Percentiles rank a stretch among this genome's conserved stretches.
These are phyloP conservation scores for Erythrocercus mccallii DNA, from an alignment of 2,113 vertebrate species.

Conservation along the genomic window DNA sequence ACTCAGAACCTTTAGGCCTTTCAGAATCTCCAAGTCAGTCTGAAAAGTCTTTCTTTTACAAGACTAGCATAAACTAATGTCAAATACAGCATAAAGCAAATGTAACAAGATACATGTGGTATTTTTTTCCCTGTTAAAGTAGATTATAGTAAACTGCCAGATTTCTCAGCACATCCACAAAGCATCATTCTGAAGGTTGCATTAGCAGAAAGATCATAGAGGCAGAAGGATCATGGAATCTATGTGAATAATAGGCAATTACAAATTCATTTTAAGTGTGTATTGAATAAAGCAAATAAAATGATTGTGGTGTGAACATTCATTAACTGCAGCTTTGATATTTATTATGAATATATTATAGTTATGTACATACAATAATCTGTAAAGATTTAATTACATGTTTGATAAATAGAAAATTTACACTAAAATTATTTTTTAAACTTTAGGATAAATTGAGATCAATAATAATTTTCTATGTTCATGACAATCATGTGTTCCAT, in stretches of 20 bases:
- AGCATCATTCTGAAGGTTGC: not conserved
- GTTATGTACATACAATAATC: not conserved
- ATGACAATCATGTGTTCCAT: not conserved
- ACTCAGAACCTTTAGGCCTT: not conserved
- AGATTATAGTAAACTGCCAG: not conserved
- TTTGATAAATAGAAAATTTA: constrained; percentile 10
- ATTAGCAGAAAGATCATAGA: constrained; percentile 9
- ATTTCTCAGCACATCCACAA: not conserved
- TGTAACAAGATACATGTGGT: not conserved
- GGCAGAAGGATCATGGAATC: constrained; percentile 26
- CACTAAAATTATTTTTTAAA: not conserved
- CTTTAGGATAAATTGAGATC: not conserved
- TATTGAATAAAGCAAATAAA: constrained; percentile 18
- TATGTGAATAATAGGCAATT: constrained; percentile 55
- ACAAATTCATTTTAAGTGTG: constrained; percentile 56
- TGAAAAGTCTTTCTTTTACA: not conserved
- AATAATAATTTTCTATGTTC: not conserved
- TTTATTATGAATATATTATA: not conserved
- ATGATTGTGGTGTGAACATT: not conserved
- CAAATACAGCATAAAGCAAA: not conserved
- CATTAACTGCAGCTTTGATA: not conserved
- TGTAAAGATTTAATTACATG: not conserved
- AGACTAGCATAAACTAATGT: not conserved
- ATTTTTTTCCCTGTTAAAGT: not conserved
- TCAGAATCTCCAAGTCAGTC: not conserved